Conservation (phyloP, 2,113 vertebrate genomes). For the Australoheros scitulus region DNA sequence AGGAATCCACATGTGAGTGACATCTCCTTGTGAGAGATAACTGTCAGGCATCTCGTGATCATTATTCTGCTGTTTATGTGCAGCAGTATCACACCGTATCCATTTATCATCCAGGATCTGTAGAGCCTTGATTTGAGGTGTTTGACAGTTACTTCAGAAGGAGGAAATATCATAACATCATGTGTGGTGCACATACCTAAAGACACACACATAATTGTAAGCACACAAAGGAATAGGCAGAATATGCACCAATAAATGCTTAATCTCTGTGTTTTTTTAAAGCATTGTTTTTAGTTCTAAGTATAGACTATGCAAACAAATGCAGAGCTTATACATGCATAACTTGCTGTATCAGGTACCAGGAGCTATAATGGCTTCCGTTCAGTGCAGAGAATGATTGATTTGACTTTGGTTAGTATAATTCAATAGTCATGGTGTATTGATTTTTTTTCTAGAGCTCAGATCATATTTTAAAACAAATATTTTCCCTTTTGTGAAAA, state of each 20-base stretch:
- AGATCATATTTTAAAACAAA: neutral
- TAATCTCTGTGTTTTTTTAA: neutral
- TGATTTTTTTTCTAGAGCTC: neutral
- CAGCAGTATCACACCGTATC: slow-evolving; percentile 2
- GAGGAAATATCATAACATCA: slow-evolving; percentile 3
- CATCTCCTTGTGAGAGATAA: slow-evolving; percentile 6
- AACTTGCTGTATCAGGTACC: neutral
- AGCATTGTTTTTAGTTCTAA: neutral
- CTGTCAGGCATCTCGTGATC: slow-evolving; percentile 41
- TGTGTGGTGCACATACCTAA: slow-evolving; percentile 1
- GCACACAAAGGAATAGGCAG: neutral
- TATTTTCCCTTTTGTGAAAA: neutral
- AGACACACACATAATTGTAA: neutral
- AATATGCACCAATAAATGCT: neutral
- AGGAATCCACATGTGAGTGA: slow-evolving; percentile 22
- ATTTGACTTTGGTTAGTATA: neutral
- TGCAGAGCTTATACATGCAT: neutral
- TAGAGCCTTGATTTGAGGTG: slow-evolving; percentile 15
- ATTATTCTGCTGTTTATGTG: slow-evolving; percentile 33
- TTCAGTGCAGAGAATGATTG: neutral
- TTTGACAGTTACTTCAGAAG: slow-evolving; percentile 19
- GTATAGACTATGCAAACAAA: neutral
- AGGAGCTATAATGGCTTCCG: neutral
- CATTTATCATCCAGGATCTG: slow-evolving; percentile 15
- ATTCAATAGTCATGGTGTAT: neutral